Percentiles rank a stretch among this genome's conserved stretches.
Evolutionary conservation across 2,888 invertebrate species (phyloP).

Genomic region (Ectemnius cavifrons): DNA sequence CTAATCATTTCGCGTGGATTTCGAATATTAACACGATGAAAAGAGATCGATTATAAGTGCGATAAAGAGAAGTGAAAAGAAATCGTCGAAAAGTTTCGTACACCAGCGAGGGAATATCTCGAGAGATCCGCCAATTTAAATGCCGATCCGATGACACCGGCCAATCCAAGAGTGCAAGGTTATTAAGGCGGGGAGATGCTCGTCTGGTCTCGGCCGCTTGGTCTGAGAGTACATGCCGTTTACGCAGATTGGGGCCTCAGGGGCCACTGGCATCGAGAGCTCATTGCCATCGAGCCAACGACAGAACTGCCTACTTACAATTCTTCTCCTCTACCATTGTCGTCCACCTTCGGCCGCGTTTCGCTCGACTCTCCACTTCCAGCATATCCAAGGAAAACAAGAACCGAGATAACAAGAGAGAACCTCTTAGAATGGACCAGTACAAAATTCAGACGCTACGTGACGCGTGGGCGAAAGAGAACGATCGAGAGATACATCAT

Average conservation of each 20-base stretch:
- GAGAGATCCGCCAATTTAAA: constrained; percentile 51
- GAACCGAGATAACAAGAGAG: too few relatives aligned
- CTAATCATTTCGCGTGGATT: too few relatives aligned
- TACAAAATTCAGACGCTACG: too few relatives aligned
- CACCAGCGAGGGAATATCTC: constrained; percentile 39
- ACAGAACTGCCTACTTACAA: too few relatives aligned
- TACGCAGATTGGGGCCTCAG: constrained; percentile 45
- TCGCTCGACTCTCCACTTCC: too few relatives aligned
- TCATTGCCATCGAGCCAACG: constrained; percentile 40
- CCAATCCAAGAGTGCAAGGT: constrained; percentile 52
- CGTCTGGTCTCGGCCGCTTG: constrained; percentile 23
- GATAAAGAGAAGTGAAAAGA: not conserved
- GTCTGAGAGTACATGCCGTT: constrained; percentile 43
- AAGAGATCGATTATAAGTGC: not conserved
- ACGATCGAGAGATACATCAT: too few relatives aligned
- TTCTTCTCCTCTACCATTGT: too few relatives aligned
- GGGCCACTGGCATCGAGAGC: constrained; percentile 50
- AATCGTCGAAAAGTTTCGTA: constrained; percentile 5
- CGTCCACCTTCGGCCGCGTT: too few relatives aligned
- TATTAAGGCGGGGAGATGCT: constrained; percentile 40
- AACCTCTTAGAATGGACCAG: too few relatives aligned
- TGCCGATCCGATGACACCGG: constrained; percentile 49
- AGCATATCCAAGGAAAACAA: too few relatives aligned
- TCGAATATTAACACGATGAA: not conserved
- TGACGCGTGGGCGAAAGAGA: too few relatives aligned